These are phyloP conservation scores for Pachyramphus minor DNA, from an alignment of 2,113 vertebrate species.

Conservation along the genomic window DNA sequence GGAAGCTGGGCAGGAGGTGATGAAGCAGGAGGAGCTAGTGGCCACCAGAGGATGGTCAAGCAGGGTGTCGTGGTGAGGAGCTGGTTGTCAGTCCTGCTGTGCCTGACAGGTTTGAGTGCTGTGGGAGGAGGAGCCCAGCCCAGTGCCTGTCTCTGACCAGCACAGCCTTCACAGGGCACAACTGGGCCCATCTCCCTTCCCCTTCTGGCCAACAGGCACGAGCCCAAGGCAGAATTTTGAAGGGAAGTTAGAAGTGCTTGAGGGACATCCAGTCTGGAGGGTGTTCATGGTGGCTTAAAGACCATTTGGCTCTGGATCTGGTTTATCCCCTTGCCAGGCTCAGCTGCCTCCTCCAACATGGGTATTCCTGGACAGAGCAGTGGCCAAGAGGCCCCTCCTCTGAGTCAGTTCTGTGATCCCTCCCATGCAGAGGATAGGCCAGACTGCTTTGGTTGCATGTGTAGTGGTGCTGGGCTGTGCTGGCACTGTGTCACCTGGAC, in stretches of 20 bases:
- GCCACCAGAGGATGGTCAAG: background rate
- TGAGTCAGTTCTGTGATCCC: background rate
- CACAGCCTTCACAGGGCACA: background rate
- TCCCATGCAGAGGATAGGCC: background rate
- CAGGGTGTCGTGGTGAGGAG: background rate
- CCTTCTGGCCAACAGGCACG: background rate
- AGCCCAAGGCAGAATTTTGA: background rate
- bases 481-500: background rate
- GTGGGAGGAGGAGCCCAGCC: background rate
- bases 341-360: background rate
- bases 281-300: background rate
- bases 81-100: background rate
- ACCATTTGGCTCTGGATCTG: background rate
- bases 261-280: background rate
- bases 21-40: background rate
- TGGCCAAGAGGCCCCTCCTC: background rate
- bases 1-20: background rate
- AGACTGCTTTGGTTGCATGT: background rate
- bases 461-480: background rate
- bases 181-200: background rate
- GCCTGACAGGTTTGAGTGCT: background rate
- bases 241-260: background rate
- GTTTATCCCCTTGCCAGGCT: background rate
- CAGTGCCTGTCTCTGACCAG: background rate
- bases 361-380: background rate